Conservation (phyloP, 1,140 invertebrate species). For the Apocrypta bakeri region DNA sequence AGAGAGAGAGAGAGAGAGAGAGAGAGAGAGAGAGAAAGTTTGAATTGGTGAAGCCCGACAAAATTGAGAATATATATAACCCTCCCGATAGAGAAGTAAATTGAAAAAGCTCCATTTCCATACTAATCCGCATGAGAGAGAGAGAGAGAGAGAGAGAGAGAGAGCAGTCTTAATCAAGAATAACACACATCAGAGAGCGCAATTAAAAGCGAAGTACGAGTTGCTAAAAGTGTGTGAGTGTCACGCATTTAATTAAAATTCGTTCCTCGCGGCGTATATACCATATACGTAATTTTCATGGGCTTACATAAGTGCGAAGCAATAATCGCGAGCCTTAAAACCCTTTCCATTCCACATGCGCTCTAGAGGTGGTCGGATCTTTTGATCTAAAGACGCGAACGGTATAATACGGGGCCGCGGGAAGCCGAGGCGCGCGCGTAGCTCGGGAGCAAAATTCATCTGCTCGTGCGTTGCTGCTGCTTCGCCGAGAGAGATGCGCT, state of each 20-base stretch:
- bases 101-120: constrained; percentile 14
- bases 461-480: not conserved
- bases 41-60: not conserved
- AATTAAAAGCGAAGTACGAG: constrained; percentile 15
- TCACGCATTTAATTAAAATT: constrained; percentile 43
- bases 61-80: not conserved
- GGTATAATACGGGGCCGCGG: not conserved
- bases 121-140: not conserved
- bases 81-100: not conserved
- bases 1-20: no score
- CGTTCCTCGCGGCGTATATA: not conserved
- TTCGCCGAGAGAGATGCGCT: not conserved
- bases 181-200: constrained; percentile 19
- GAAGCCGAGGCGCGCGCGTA: not conserved
- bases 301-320: not conserved
- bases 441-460: constrained; percentile 8
- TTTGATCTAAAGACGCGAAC: constrained; percentile 36
- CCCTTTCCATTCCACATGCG: not conserved
- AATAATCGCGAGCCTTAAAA: constrained; percentile 14
- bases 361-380: not conserved
- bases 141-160: no score
- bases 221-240: not conserved
- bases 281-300: not conserved
- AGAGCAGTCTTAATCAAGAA: constrained; percentile 24
- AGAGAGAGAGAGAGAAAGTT: no score